These are phyloP conservation scores for Cherax destructor DNA, from an alignment of 1,140 invertebrate genomes.

Conservation along the genomic window DNA sequence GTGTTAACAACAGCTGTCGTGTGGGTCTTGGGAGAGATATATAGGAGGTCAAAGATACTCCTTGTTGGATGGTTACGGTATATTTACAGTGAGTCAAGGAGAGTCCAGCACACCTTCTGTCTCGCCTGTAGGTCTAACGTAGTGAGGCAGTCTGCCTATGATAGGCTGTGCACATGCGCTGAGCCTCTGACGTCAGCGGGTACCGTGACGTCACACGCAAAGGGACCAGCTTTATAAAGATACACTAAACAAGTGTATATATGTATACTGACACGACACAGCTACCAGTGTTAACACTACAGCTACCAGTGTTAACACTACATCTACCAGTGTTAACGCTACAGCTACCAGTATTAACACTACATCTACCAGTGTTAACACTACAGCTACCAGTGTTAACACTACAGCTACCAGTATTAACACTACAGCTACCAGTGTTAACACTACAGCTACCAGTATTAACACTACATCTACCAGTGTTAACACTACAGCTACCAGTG, in stretches of 20 bases:
- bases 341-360: not conserved
- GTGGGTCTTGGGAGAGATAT: too few relatives aligned
- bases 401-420: not conserved
- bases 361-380: not conserved
- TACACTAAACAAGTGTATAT: not conserved
- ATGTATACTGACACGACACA: not conserved
- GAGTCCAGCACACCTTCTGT: too few relatives aligned
- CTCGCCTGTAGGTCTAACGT: too few relatives aligned
- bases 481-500: not conserved
- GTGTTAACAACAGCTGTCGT: too few relatives aligned
- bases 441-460: not conserved
- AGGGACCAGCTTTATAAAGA: too few relatives aligned
- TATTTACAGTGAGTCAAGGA: too few relatives aligned
- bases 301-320: not conserved
- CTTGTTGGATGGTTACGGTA: too few relatives aligned
- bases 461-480: not conserved
- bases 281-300: not conserved
- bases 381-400: not conserved
- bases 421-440: not conserved
- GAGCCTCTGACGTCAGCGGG: too few relatives aligned
- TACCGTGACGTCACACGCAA: too few relatives aligned
- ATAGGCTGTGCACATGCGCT: too few relatives aligned
- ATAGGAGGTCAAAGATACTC: too few relatives aligned
- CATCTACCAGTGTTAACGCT: not conserved
- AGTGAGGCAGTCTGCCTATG: too few relatives aligned